phyloP scores from a whole-genome alignment of 2,113 vertebrate genomes.

The Glaucomys volans region DNA sequence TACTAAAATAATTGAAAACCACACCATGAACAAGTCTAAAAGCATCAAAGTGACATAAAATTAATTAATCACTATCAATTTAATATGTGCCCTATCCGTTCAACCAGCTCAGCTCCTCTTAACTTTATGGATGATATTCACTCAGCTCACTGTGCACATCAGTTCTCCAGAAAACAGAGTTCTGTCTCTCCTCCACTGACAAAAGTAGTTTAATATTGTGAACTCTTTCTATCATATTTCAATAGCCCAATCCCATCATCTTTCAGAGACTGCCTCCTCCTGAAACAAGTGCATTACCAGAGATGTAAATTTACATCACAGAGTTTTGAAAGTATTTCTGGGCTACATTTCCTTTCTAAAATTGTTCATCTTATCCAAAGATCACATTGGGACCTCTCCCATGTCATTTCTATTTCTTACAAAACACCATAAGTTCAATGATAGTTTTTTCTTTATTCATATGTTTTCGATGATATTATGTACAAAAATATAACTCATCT shows the following conservation, averaged over 20 bases:
- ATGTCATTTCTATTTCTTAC: conserved; percentile 36
- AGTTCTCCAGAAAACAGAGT: conserved; percentile 60
- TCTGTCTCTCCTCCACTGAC: conserved; percentile 48
- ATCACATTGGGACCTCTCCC: not conserved
- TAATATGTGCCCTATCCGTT: conserved; percentile 80
- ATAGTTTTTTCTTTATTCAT: conserved; percentile 15
- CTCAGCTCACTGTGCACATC: conserved; percentile 57
- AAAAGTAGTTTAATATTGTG: conserved; percentile 62
- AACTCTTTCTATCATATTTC: conserved; percentile 67
- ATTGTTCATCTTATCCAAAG: conserved; percentile 44
- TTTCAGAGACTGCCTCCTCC: conserved; percentile 54
- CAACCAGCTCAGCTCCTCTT: conserved; percentile 79
- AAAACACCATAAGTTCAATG: conserved; percentile 36
- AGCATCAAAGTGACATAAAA: conserved; percentile 78
- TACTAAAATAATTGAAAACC: conserved; percentile 81
- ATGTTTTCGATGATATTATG: not conserved
- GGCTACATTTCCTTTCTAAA: conserved; percentile 52
- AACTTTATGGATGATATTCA: conserved; percentile 69
- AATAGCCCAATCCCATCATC: conserved; percentile 47
- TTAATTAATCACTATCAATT: conserved; percentile 84
- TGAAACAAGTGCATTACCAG: not conserved
- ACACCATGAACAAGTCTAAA: conserved; percentile 80
- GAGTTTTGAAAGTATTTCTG: conserved; percentile 53
- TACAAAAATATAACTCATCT: not conserved
- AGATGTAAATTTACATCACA: conserved; percentile 59